phyloP scores from a whole-genome alignment of 92 coral and sea anemone species.

The Montipora capitata region DNA sequence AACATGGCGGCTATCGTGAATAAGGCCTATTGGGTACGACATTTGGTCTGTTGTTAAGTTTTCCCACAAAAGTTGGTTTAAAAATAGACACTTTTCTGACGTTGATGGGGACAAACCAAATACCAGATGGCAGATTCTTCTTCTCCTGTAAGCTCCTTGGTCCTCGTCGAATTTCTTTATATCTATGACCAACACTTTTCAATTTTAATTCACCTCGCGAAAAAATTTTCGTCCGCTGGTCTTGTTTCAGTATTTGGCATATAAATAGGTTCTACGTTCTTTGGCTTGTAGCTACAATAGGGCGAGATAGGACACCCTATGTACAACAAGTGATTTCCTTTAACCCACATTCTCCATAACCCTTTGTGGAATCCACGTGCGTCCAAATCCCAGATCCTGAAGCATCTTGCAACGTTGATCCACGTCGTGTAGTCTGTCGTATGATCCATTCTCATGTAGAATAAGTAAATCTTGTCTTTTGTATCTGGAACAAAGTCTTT shows the following conservation, averaged over 20 bases:
- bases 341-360: constrained; percentile 85
- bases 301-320: constrained; percentile 88
- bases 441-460: constrained; percentile 77
- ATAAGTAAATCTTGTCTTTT: constrained; percentile 64
- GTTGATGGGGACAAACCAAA: too few species aligned
- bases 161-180: too few species aligned
- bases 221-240: constrained; percentile 66
- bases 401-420: constrained; percentile 83
- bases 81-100: too few species aligned
- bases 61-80: too few species aligned
- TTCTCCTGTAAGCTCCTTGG: too few species aligned
- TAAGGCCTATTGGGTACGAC: too few species aligned
- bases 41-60: too few species aligned
- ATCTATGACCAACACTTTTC: background rate
- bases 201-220: background rate
- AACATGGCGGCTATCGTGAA: too few species aligned
- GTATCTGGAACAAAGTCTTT: constrained; percentile 83
- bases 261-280: constrained; percentile 59
- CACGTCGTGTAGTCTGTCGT: constrained; percentile 74
- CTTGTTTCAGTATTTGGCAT: constrained; percentile 70
- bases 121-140: too few species aligned
- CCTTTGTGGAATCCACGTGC: constrained; percentile 81
- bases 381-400: constrained; percentile 84
- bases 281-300: constrained; percentile 71
- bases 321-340: constrained; percentile 80